Base-by-base conservation (phyloP, 2,797 vertebrate genomes). In the Chaetodon trifasciatus region DNA sequence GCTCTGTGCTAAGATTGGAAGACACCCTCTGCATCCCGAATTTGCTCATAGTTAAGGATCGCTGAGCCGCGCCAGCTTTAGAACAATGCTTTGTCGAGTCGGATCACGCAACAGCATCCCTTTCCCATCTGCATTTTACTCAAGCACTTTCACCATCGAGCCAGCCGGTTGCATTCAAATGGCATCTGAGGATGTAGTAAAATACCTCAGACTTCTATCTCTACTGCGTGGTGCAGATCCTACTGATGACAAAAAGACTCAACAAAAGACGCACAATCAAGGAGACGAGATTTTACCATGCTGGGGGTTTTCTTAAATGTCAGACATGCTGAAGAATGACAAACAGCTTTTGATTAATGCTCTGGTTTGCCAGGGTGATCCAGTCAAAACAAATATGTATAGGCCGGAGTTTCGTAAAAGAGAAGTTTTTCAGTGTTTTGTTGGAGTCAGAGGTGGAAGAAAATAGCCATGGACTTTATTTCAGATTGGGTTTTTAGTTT, bases 231-330 rank as follows among this genome's bases (percentile, higher is more conserved):
- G 17, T 21, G n/a, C 8, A 24, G 53, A 16, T 72, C 10, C 15
- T 35, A 5, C 42, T 6, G 39, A 3, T 0, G 46, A 44, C 49
- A 47, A 52, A 21, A 37, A 24, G 42, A 37, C 40, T 32, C 23
- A 37, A 21, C 39, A 63, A 49, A 28, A 56, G 35, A 60, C 24
- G 6, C 44, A 35, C 10, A 58, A 49, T 64, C n/a, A 35, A 60
- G 32, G 15, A 52, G 16, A 15, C 6, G 7, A 35, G 32, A 64
- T 69, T 0, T 42, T 24, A 58, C 70, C 42, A 9, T 23, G 21
- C 16, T 12, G 62, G 47, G 58, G 58, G n/a, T n/a, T 10, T 80
- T 76, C 42, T 9, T 65, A 82, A 85, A 70, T 65, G 61, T 65
- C 70, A 78, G 10, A 56, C 60, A 73, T n/a, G 28, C 53, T 52